A percentile compares a stretch with the other conserved stretches of the same genome.
phyloP scores from a whole-genome alignment of 2,113 vertebrate species.

The Ifrita kowaldi region DNA sequence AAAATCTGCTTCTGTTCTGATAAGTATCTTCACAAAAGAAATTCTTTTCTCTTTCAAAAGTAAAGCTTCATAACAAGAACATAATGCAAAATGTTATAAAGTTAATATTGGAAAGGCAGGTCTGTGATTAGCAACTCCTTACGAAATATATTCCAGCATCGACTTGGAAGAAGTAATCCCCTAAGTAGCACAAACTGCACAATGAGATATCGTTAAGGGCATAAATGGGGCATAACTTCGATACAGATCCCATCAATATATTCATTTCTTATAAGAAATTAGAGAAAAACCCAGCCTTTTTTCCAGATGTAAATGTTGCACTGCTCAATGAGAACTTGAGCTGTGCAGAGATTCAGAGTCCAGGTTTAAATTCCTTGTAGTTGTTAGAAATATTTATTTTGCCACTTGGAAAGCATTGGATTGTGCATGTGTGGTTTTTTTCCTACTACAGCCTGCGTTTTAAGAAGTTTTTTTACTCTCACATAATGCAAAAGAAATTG shows the following conservation, averaged over 20 bases:
- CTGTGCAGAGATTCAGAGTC: not conserved
- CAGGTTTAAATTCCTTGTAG: not conserved
- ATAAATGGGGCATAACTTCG: conserved; percentile 30
- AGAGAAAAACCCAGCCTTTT: not conserved
- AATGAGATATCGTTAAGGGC: not conserved
- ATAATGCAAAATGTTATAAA: not conserved
- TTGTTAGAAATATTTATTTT: not conserved
- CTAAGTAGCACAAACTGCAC: not conserved
- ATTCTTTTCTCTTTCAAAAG: not conserved
- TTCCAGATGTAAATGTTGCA: too few relatives aligned
- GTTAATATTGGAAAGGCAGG: not conserved
- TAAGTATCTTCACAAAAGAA: not conserved
- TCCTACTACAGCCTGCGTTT: not conserved
- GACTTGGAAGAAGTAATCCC: not conserved
- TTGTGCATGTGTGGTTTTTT: not conserved
- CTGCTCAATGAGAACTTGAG: not conserved
- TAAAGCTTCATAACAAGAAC: not conserved
- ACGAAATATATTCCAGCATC: not conserved
- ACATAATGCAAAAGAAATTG: not conserved
- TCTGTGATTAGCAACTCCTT: not conserved
- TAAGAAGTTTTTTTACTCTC: not conserved
- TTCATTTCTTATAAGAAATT: not conserved
- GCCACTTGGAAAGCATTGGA: not conserved
- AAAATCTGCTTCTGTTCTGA: not conserved
- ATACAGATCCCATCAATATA: not conserved